Base-by-base conservation (phyloP, 2,888 invertebrate species). In the Zelleria hepariella region DNA sequence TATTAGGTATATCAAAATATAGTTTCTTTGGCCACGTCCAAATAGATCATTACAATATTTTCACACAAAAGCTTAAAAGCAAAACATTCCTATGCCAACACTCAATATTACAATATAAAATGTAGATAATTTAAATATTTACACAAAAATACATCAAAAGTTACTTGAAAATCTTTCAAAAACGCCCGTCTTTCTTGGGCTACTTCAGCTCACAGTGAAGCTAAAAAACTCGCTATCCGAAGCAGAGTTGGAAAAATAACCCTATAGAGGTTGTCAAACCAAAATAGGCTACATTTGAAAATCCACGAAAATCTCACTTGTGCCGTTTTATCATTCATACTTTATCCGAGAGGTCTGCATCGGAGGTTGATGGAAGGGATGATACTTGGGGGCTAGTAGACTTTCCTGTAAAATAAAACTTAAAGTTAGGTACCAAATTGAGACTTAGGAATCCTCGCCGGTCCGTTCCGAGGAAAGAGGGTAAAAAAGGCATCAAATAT, bases 311-410 rank as follows among this genome's bases (percentile, higher is more conserved):
- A 55, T 32, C 55, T 18, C 32, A 42, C n/a, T 42, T 15, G 15
- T 42, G 15, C 32, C 32, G 32, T 15, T 10, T n/a, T 42, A 4
- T 53, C 53, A 53, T 8, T 25, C 53, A 25, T 25, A 53, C 53
- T 53, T 53, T 24, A 24, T 25, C 32, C 57, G 47, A 25, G 80
- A 79, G 58, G 78, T 78, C 65, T 84, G 86, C 77, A 81, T 76
- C 1, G 80, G 78, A 3, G 88, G 88, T 62, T 86, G 86, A 62
- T 88, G 88, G 74, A 85, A 86, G 4, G 87, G 86, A 58, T 88
- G 88, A 61, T 84, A 81, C 68, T 83, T 86, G 49, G 84, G 71
- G 2, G 86, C 76, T 59, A 80, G 71, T 62, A 88, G 69, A 58
- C 73, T 81, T 64, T 85, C 84, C 88, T 88, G 77, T 7, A 79